Base-by-base conservation (phyloP, 2,113 vertebrate species). In the Caloenas nicobarica region DNA sequence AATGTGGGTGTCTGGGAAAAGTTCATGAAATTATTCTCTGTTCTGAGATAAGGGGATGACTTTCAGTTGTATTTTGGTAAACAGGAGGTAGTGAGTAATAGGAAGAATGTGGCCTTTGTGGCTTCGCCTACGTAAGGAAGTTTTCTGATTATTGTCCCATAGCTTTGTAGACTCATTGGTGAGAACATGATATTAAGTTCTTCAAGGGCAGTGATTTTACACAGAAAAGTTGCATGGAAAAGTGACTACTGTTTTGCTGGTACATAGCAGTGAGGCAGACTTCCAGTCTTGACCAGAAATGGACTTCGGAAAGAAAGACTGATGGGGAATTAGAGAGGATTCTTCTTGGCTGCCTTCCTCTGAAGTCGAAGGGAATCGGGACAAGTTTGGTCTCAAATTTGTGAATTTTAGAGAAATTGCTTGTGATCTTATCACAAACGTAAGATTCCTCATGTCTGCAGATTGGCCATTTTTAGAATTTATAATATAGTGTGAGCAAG, bases 11-110 rank as follows among this genome's bases (percentile, higher is more conserved):
- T 66, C 28, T 89, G 58, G 72, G 83, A 90, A 82, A 95, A 91
- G 74, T 94, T 94, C 23, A 58, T 88, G 51, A 66, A 81, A 46
- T 87, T 72, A 29, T 46, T 73, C 73, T 61, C 34, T 36, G 22
- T 72, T 92, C 44, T 48, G 50, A 77, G 66, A 77, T 51, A 84
- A 89, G 91, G 26, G 69, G 40, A 56, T 82, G 81, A 71, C 84
- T 91, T 96, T 91, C 77, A 84, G 5, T 69, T 84, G 64, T 80
- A 33, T 88, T 91, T 89, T 69, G 44, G 81, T 95, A 95, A 96
- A 95, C 84, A 96, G 87, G 89, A 96, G 94, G 61, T 60, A 33
- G 44, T 92, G 89, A 95, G 65, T 94, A 93, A 89, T 44, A 51
- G 42, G 56, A 82, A 91, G 79, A 96, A 89, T 68, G 42, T 89